Evolutionary conservation across 2,797 vertebrate species (phyloP), one percentile per base, ranked within the genome.

Genomic region (Picus viridis): DNA sequence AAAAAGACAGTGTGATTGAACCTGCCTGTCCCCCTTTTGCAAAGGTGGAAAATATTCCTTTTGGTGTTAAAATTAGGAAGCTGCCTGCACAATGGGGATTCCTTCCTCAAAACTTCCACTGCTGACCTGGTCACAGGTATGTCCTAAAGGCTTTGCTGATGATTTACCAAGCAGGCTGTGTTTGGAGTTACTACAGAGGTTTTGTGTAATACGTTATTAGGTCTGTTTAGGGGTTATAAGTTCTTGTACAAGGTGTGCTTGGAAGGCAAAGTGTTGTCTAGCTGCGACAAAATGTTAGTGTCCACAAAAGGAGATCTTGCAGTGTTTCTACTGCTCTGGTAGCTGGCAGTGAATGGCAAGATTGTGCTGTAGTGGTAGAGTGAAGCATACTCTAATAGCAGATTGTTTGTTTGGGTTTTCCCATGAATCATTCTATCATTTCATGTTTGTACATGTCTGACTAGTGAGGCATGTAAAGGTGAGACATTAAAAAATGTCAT

Each of bases 321-420:
- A 59, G 71, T 53, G 41, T 73, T 71, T 43, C 54, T 73, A 6
- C 39, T 51, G 77, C 43, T 79, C 27, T 86, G 30, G 23, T 59
- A 43, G 45, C 71, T 83, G 76, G 53, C 30, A 61, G 53, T 41
- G 70, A 64, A 22, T 17, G 49, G 32, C 69, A 39, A 2, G 5
- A 26, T 71, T 71, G n/a, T 47, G 56, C 54, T 86, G 80, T 22
- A 20, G 45, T 68, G 49, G 15, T 23, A 7, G 61, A 65, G 61
- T 41, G 82, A 81, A 83, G 51, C 45, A 24, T 51, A 5, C 58
- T 77, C 27, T 5, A 20, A 41, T 20, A 63, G 72, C 59, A 57
- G 30, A n/a, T 83, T 93, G 53, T 92, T 83, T 93, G 53, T 92
- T 92, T 92, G 74, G 85, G 71, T 83, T 89, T 82, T 83, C 49